Evolutionary conservation across 2,888 invertebrate genomes (phyloP), one percentile per base, ranked within the genome.

Genomic region (Stictocephala bisonia): DNA sequence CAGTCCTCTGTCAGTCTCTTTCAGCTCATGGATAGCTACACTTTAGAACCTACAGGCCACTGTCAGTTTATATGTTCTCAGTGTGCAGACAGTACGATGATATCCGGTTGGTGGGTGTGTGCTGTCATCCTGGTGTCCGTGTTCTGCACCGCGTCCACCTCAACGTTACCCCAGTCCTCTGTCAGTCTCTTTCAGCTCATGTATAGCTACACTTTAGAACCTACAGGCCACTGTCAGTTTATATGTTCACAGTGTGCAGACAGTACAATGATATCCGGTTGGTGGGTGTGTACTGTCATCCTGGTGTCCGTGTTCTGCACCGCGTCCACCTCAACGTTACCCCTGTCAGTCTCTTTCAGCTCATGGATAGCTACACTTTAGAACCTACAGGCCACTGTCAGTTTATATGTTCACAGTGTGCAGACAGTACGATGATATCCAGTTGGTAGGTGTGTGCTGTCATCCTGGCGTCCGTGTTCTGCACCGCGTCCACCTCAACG

Each of bases 311-410:
- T 20, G 1, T 27, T 24, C 27, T 29, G 27, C 56, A 56, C 29
- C 29, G 29, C 15, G n/a, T 27, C 56, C 56, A 51, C 22, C 24
- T 1, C 56, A 1, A 18, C 56, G 15, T 31, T 31, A 29, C 56
- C 56, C n/a, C 29, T 56, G 29, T 24, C 56, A 56, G 29, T 31
- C 56, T 56, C 56, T 56, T 56, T 22, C 56, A 56, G 56, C 20
- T 56, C n/a, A 7, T 56, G 24, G 56, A 56, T 29, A 56, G 29
- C 56, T 56, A 56, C 56, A 56, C 56, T n/a, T n/a, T n/a, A n/a
- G n/a, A n/a, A n/a, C n/a, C n/a, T n/a, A n/a, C n/a, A n/a, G n/a
- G n/a, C n/a, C n/a, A n/a, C n/a, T n/a, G n/a, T n/a, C n/a, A n/a
- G n/a, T n/a, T n/a, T n/a, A n/a, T n/a, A n/a, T n/a, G n/a, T n/a